These are phyloP conservation scores for Spodoptera picta DNA, from an alignment of 2,888 invertebrate genomes.

Conservation along the genomic window DNA sequence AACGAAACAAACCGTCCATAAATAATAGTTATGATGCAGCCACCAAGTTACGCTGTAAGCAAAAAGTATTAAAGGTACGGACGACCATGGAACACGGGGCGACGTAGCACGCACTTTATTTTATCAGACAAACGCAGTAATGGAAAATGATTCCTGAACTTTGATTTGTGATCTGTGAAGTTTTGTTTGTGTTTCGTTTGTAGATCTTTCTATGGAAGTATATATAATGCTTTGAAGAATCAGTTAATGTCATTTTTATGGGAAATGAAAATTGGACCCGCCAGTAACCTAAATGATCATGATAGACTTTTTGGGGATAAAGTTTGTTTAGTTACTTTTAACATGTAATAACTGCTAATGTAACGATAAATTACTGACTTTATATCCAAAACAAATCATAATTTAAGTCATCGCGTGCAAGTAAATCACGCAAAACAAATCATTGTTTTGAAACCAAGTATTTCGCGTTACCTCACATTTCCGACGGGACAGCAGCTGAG, in stretches of 20 bases:
- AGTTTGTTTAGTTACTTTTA: too few relatives aligned
- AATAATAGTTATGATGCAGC: slow-evolving; percentile 80
- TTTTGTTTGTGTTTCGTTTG: too few relatives aligned
- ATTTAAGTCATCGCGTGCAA: slow-evolving; percentile 24
- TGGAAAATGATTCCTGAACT: slow-evolving; percentile 18
- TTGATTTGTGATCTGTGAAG: slow-evolving; percentile 10
- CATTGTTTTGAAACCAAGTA: slow-evolving; percentile 36
- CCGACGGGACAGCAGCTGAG: slow-evolving; percentile 38
- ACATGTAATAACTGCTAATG: too few relatives aligned
- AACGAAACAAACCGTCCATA: slow-evolving; percentile 80
- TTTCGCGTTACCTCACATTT: slow-evolving; percentile 36
- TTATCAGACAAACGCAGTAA: slow-evolving; percentile 35
- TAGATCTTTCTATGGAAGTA: too few relatives aligned
- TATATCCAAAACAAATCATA: slow-evolving; percentile 13
- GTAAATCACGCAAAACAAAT: slow-evolving; percentile 19
- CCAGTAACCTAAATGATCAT: too few relatives aligned
- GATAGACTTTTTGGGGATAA: too few relatives aligned
- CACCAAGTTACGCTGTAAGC: slow-evolving; percentile 77
- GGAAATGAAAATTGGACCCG: too few relatives aligned
- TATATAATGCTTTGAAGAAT: too few relatives aligned
- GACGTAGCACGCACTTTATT: slow-evolving; percentile 38
- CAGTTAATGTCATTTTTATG: too few relatives aligned
- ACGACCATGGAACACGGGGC: slow-evolving; percentile 22
- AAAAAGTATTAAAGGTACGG: slow-evolving; percentile 64
- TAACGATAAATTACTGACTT: background rate